Evolutionary conservation across 2,797 vertebrate species (phyloP).

Genomic region (Phrynocephalus forsythii): DNA sequence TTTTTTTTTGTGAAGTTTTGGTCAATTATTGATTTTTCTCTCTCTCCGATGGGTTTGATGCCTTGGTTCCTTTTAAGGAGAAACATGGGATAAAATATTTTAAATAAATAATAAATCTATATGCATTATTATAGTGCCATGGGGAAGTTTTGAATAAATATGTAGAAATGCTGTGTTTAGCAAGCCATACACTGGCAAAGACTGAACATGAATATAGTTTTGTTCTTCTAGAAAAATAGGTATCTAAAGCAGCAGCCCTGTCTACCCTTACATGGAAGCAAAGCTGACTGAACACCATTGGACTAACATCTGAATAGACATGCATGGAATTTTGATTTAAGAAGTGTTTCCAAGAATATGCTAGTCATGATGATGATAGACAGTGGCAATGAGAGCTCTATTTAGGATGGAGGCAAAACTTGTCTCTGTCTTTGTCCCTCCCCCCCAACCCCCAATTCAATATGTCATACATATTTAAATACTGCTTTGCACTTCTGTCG

Average conservation of each 20-base stretch:
- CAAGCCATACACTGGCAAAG: not conserved
- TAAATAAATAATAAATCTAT: too few relatives aligned
- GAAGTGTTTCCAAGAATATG: not conserved
- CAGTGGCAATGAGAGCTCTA: not conserved
- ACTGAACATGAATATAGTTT: not conserved
- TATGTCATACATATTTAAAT: constrained; percentile 36
- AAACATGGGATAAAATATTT: too few relatives aligned
- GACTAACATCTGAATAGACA: not conserved
- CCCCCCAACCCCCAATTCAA: not conserved
- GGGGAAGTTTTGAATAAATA: not conserved
- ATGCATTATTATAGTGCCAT: too few relatives aligned
- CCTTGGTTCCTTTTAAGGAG: too few relatives aligned
- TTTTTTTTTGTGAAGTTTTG: too few relatives aligned
- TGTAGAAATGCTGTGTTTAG: not conserved
- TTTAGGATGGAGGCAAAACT: not conserved
- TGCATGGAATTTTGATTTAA: not conserved
- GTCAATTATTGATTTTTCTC: too few relatives aligned
- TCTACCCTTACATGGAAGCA: too few relatives aligned
- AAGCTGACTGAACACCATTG: too few relatives aligned
- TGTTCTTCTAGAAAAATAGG: too few relatives aligned
- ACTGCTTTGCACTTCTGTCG: constrained; percentile 40
- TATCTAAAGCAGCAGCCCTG: too few relatives aligned
- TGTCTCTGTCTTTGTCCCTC: not conserved
- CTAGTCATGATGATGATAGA: not conserved
- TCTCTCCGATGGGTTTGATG: too few relatives aligned